Conservation (phyloP, 2,888 invertebrate genomes). For the Drosophila anomalata region DNA sequence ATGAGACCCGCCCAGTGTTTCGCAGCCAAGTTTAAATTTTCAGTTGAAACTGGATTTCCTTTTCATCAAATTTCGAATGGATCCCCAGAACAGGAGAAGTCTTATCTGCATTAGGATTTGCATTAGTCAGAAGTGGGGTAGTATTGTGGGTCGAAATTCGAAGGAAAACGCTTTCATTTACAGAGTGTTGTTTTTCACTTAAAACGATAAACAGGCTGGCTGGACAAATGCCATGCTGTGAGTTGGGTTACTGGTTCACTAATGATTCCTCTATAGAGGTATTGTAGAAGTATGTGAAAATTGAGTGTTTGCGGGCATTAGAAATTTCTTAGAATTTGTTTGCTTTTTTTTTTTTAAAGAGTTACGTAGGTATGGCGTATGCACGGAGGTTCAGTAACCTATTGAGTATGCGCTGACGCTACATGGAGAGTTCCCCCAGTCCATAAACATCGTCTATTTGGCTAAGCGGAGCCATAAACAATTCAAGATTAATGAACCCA, state of each 20-base stretch:
- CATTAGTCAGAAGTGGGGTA: slow-evolving; percentile 9
- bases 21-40: slow-evolving; percentile 15
- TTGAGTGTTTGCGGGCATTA: slow-evolving; percentile 13
- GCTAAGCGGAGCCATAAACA: slow-evolving; percentile 34
- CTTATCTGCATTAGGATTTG: slow-evolving; percentile 21
- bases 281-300: slow-evolving; percentile 3
- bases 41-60: slow-evolving; percentile 26
- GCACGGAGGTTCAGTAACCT: slow-evolving; percentile 35
- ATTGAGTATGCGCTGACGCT: slow-evolving; percentile 18
- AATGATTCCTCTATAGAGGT: slow-evolving; percentile 3
- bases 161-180: slow-evolving; percentile 18
- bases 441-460: slow-evolving; percentile 23
- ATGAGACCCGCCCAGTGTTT: slow-evolving; percentile 6
- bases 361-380: neutral
- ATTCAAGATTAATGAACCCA: slow-evolving; percentile 38
- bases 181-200: slow-evolving; percentile 29
- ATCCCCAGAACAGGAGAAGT: neutral
- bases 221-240: slow-evolving; percentile 10
- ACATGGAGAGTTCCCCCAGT: slow-evolving; percentile 15
- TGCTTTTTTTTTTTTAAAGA: slow-evolving; percentile 12
- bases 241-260: slow-evolving; percentile 7
- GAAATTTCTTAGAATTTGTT: slow-evolving; percentile 36
- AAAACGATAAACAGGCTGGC: neutral
- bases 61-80: slow-evolving; percentile 27
- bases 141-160: slow-evolving; percentile 7